Evolutionary conservation across 1,140 invertebrate species (phyloP), one percentile per base, ranked within the genome.

Genomic region (Leucophenga varia): DNA sequence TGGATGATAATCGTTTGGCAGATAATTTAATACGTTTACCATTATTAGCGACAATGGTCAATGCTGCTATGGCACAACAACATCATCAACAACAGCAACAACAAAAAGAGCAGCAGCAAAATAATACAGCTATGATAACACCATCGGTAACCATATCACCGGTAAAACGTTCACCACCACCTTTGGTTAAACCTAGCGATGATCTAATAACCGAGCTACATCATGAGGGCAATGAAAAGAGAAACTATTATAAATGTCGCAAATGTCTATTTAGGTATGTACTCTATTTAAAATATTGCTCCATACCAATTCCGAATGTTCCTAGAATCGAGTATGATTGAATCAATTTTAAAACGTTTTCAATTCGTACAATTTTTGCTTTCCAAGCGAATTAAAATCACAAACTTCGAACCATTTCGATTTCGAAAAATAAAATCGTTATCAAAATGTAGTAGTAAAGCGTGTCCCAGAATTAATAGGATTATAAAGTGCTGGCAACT

Each of bases 181-280:
- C 54, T 16, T 46, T 51, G 7, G 44, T 50, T 37, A 73, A 73
- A 34, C 70, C 71, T 36, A 73, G 56, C 38, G 68, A 68, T 39
- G 71, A 72, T 50, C 56, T 72, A 18, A 64, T 70, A 30, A 64
- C 63, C n/a, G 72, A 74, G 42, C 64, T 74, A 7, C 64, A 72
- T 39, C 59, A 61, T 37, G 72, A 74, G 38, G 71, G 72, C 47
- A 70, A 55, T 43, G 71, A 72, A 30, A 74, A 84, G 74, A 79
- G 82, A 47, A 85, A 82, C 12, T 74, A 86, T 36, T 88, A 85
- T 79, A 89, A 90, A 67, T 93, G 90, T 68, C 91, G 91, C 76
- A 87, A 89, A 64, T 93, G 90, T 60, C 85, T 85, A 65, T 91
- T 88, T 71, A 87, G 83, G 86, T 88, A 72, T 80, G 79, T 71